Evolutionary conservation across 1,140 invertebrate genomes (phyloP).

Genomic region (Drosophila sp.): DNA sequence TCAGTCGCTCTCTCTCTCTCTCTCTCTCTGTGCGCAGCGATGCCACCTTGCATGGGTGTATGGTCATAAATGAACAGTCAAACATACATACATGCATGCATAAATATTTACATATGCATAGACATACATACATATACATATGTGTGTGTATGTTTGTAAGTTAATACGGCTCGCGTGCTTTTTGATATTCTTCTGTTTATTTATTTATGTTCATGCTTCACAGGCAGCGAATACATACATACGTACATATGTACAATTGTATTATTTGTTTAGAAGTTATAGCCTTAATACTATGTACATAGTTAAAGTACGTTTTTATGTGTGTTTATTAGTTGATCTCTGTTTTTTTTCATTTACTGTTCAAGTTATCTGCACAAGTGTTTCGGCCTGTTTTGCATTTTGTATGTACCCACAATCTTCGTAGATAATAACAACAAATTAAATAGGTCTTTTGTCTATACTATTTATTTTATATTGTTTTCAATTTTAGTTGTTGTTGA

Average conservation of each 20-base stretch:
- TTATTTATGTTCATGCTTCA: slow-evolving; percentile 51
- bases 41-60: slow-evolving; percentile 61
- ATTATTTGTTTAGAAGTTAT: slow-evolving; percentile 37
- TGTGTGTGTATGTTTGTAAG: slow-evolving; percentile 19
- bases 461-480: slow-evolving; percentile 19
- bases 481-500: slow-evolving; percentile 32
- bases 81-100: slow-evolving; percentile 6
- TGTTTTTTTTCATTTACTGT: slow-evolving; percentile 42
- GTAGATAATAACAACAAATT: slow-evolving; percentile 18
- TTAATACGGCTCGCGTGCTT: slow-evolving; percentile 28
- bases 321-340: slow-evolving; percentile 26
- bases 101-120: slow-evolving; percentile 6
- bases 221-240: slow-evolving; percentile 5
- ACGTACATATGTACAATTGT: not conserved
- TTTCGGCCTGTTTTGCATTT: slow-evolving; percentile 46
- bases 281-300: slow-evolving; percentile 22
- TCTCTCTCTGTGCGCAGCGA: slow-evolving; percentile 52
- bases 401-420: slow-evolving; percentile 9
- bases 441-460: slow-evolving; percentile 26
- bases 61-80: slow-evolving; percentile 15
- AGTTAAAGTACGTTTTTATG: slow-evolving; percentile 12
- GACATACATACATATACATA: slow-evolving; percentile 13
- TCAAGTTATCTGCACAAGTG: slow-evolving; percentile 70
- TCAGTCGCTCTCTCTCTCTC: slow-evolving; percentile 42
- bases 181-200: slow-evolving; percentile 47